A percentile compares a stretch with the other conserved stretches of the same genome.
These are phyloP conservation scores for Limenitis camilla DNA, from an alignment of 2,888 invertebrate species.

Conservation along the genomic window DNA sequence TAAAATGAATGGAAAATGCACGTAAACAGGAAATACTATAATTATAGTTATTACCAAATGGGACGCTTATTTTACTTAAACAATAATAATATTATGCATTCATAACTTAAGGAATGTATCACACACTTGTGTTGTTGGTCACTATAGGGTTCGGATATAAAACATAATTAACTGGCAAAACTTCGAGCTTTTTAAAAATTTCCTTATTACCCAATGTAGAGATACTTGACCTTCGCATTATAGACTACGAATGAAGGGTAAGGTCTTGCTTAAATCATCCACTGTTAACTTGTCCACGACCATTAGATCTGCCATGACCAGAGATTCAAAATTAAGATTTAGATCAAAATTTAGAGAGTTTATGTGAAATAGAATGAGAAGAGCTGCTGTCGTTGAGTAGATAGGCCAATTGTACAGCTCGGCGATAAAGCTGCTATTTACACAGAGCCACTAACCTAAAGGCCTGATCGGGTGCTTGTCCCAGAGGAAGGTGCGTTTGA, in stretches of 20 bases:
- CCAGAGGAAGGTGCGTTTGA: constrained; percentile 94
- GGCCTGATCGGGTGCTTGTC: constrained; percentile 92
- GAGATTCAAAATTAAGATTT: constrained; percentile 28
- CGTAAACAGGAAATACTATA: too few relatives aligned
- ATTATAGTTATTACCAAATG: too few relatives aligned
- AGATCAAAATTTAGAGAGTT: neutral
- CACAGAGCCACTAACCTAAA: constrained; percentile 83
- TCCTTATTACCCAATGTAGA: constrained; percentile 25
- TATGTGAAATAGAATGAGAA: constrained; percentile 18
- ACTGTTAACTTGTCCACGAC: constrained; percentile 63
- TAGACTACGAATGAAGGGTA: constrained; percentile 70
- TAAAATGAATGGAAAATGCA: too few relatives aligned
- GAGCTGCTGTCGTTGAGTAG: constrained; percentile 33
- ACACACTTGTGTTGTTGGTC: too few relatives aligned
- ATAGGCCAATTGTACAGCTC: constrained; percentile 55
- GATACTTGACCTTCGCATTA: constrained; percentile 58
- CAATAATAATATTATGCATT: too few relatives aligned
- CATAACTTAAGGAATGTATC: too few relatives aligned
- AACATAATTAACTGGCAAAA: neutral
- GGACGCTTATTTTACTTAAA: too few relatives aligned
- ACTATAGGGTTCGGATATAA: neutral
- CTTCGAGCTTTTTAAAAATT: constrained; percentile 7
- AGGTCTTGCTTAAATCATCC: constrained; percentile 64
- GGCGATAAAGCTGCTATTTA: constrained; percentile 49
- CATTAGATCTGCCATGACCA: constrained; percentile 68